These are phyloP conservation scores for Lasius platythorax DNA, from an alignment of 2,888 invertebrate genomes.

Conservation along the genomic window DNA sequence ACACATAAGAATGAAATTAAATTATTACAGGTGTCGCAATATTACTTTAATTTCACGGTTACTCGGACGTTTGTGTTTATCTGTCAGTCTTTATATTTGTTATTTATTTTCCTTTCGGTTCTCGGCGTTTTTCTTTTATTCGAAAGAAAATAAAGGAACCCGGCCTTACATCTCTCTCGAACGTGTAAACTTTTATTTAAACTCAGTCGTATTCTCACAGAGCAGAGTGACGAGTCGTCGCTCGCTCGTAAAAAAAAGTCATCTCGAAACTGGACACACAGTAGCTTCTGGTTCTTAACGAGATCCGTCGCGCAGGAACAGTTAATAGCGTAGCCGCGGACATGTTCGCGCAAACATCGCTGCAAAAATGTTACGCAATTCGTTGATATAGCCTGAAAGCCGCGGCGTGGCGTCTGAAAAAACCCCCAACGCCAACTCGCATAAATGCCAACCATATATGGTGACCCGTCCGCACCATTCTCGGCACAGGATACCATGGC, in stretches of 20 bases:
- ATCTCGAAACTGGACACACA: constrained; percentile 26
- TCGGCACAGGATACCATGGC: constrained; percentile 37
- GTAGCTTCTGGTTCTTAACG: constrained; percentile 16
- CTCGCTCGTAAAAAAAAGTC: constrained; percentile 14
- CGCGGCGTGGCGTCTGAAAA: constrained; percentile 54
- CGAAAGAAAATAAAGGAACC: not conserved
- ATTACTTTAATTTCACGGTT: not conserved
- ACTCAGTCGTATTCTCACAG: not conserved
- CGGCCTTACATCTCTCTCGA: not conserved
- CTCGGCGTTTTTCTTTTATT: not conserved
- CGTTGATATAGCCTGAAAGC: constrained; percentile 55
- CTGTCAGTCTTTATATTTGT: not conserved
- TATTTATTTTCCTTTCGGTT: not conserved
- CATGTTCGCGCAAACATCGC: constrained; percentile 19
- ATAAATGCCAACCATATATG: constrained; percentile 71
- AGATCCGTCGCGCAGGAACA: constrained; percentile 8
- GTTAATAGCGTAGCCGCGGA: not conserved
- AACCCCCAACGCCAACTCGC: constrained; percentile 50
- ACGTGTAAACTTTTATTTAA: not conserved
- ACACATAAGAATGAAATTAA: not conserved
- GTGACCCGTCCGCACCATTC: constrained; percentile 60
- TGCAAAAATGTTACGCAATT: constrained; percentile 69
- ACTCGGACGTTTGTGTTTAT: not conserved
- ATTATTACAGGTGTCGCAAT: not conserved
- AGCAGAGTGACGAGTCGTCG: not conserved